A percentile compares a stretch with the other conserved stretches of the same genome.
Evolutionary conservation across 2,797 vertebrate genomes (phyloP).

Genomic region (Hafferia zeledoni): DNA sequence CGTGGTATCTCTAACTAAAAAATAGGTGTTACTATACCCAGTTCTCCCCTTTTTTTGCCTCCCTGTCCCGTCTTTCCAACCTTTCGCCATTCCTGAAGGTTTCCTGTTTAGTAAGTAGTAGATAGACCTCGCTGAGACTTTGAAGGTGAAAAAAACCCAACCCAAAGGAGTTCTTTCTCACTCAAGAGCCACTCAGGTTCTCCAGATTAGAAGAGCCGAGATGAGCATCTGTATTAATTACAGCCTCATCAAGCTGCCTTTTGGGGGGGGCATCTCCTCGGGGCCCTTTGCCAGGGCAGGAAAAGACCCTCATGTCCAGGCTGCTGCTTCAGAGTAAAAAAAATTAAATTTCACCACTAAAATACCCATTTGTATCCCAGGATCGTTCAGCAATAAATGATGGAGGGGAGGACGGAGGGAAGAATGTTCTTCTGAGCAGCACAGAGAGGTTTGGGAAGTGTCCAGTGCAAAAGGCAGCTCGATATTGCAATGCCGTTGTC

Average conservation of each 20-base stretch:
- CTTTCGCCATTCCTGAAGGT: neutral
- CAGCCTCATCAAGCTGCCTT: neutral
- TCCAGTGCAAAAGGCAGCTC: neutral
- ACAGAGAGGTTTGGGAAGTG: neutral
- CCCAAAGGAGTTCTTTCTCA: neutral
- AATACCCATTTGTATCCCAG: neutral
- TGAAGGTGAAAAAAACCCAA: accelerated
- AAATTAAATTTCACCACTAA: neutral
- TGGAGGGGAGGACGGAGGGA: accelerated
- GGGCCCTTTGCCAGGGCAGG: neutral
- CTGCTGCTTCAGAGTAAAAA: neutral
- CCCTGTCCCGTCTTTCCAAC: accelerated
- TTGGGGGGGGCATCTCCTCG: neutral
- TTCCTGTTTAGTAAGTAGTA: neutral
- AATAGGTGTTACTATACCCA: accelerated
- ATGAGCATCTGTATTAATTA: neutral
- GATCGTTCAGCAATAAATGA: accelerated
- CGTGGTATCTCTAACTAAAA: neutral
- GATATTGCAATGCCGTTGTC: neutral
- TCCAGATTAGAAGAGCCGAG: neutral
- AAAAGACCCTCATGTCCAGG: neutral
- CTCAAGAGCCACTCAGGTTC: neutral
- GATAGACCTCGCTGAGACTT: neutral
- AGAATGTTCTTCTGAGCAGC: accelerated
- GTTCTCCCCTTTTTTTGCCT: accelerated